Evolutionary conservation across 1,140 invertebrate genomes (phyloP), one percentile per base, ranked within the genome.

Genomic region (Danaus plexippus): DNA sequence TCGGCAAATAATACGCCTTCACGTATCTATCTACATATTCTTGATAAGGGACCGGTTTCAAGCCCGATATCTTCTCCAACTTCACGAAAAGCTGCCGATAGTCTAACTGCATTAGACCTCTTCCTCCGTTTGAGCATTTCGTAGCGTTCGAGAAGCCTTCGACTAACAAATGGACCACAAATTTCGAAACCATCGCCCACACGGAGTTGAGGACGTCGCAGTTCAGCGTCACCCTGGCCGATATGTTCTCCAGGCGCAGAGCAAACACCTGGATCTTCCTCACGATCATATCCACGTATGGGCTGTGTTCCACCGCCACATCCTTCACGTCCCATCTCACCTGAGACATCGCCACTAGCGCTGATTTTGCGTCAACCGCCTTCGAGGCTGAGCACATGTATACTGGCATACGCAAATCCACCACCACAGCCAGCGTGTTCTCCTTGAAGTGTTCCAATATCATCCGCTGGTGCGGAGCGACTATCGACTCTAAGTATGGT

Each of bases 31-130:
- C 97, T 0, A 99, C 97, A 71, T 95, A 96, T 49, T 96, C 93
- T 68, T 92, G 92, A 74, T 96, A 93, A 9, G 97, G 96, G 43
- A 98, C 90, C 11, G 96, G 96, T 77, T 93, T 92, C 10, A 95
- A 69, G 9, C 90, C 90, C 0, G 95, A 94, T 11, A 98, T 91
- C 70, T 93, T 92, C 79, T 98, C 96, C 42, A 98, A 89, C 73
- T 98, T 97, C 9, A 94, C 93, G 52, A 97, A 90, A 57, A 99
- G 92, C 78, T 99, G 97, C 15, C 97, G 96, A 81, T 97, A 99
- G 89, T 99, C 98, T 4, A 99, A 88, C 77, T 98, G 97, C 98
- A 99, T 99, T 3, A 99, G 80, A 0, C 96, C 98, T 59, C 98
- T 87, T 1, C 98, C 98, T 64, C 96, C 97, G 66, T 97, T 97